These are phyloP conservation scores for Diaphora mendica DNA, from an alignment of 2,888 invertebrate species.

Conservation along the genomic window DNA sequence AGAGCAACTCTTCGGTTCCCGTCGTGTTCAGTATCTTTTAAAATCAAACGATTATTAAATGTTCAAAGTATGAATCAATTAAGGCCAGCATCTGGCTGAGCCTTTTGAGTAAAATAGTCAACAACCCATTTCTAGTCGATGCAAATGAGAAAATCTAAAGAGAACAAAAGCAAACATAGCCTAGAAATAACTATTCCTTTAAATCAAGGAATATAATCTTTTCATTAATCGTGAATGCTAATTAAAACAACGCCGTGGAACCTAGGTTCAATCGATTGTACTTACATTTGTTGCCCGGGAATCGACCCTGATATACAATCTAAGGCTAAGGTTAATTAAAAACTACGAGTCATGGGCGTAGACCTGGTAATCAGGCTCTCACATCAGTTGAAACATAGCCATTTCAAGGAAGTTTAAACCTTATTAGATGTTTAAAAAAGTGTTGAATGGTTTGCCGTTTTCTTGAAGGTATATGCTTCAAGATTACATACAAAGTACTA, in stretches of 20 bases:
- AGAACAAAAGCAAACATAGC: not conserved
- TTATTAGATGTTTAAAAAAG: not conserved
- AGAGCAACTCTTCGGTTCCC: too few species aligned
- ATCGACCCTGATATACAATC: slow-evolving; percentile 39
- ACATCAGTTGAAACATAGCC: slow-evolving; percentile 16
- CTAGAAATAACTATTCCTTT: slow-evolving; percentile 13
- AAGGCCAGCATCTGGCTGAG: too few species aligned
- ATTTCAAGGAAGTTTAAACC: slow-evolving; percentile 7
- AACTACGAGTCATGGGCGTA: slow-evolving; percentile 36
- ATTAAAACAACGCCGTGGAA: slow-evolving; percentile 48
- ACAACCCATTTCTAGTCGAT: not conserved
- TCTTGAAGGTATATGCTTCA: slow-evolving; percentile 8
- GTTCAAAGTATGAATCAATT: not conserved
- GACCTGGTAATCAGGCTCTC: slow-evolving; percentile 31
- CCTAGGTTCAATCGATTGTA: slow-evolving; percentile 43
- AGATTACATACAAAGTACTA: slow-evolving; percentile 8
- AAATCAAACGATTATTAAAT: not conserved
- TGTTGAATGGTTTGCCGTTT: slow-evolving; percentile 7
- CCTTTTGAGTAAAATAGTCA: not conserved
- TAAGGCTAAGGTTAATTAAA: slow-evolving; percentile 49
- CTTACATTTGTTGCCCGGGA: slow-evolving; percentile 20
- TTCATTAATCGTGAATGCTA: slow-evolving; percentile 43
- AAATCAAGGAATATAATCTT: slow-evolving; percentile 34
- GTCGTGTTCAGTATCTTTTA: too few species aligned
- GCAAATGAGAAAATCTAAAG: not conserved